Evolutionary conservation across 2,113 vertebrate genomes (phyloP).

Genomic region (Alethe diademata): DNA sequence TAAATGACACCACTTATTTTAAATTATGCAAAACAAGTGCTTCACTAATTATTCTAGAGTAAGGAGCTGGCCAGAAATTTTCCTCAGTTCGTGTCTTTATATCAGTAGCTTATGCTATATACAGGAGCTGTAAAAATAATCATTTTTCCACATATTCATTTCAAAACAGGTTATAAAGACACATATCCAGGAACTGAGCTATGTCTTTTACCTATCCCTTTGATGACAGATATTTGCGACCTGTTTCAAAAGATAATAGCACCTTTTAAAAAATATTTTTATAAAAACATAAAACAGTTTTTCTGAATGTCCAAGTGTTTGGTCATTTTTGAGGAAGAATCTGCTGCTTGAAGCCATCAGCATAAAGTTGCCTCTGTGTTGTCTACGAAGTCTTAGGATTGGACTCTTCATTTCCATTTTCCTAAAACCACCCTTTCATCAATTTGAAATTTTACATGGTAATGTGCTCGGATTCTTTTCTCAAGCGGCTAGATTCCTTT

Average conservation of each 20-base stretch:
- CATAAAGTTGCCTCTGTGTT: background rate
- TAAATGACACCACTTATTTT: background rate
- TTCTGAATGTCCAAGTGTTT: background rate
- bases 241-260: background rate
- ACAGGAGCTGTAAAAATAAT: background rate
- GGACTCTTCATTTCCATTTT: background rate
- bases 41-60: background rate
- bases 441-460: background rate
- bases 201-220: background rate
- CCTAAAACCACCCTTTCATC: background rate
- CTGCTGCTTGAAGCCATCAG: background rate
- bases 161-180: background rate
- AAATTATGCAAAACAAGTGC: background rate
- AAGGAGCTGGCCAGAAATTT: background rate
- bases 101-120: background rate
- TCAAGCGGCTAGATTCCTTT: background rate
- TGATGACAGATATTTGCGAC: background rate
- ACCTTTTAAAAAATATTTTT: background rate
- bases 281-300: background rate
- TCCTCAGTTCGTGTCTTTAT: background rate
- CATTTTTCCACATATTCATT: background rate
- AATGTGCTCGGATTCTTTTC: background rate
- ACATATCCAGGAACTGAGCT: background rate
- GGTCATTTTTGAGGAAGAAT: background rate
- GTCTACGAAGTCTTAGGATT: background rate